Conservation (phyloP, 2,113 vertebrate genomes). For the Callaeas wilsoni region DNA sequence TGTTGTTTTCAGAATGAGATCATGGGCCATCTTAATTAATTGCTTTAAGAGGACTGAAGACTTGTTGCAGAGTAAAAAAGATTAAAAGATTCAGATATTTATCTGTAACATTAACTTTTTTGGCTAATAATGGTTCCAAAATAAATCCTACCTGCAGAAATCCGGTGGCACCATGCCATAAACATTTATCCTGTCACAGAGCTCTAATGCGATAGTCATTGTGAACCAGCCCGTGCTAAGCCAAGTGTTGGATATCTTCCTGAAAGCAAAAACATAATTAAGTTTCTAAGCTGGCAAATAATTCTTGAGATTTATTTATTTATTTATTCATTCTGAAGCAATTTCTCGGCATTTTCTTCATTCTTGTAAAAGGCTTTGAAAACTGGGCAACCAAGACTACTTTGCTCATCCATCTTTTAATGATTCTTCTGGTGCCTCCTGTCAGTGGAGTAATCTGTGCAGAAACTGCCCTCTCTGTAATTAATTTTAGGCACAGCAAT, state of each 20-base stretch:
- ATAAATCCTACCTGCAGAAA: constrained; percentile 91
- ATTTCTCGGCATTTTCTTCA: neutral
- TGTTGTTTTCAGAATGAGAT: constrained; percentile 63
- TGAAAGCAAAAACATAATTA: constrained; percentile 74
- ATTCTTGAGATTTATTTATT: neutral
- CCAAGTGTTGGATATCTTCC: constrained; percentile 98
- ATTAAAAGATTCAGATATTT: constrained; percentile 41
- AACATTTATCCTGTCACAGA: constrained; percentile 93
- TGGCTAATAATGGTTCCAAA: constrained; percentile 27
- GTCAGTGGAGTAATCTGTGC: neutral
- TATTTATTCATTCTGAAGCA: neutral
- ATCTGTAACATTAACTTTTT: neutral
- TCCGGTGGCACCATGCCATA: constrained; percentile 98
- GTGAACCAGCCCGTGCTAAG: constrained; percentile 99
- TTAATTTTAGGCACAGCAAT: neutral
- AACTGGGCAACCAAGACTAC: neutral
- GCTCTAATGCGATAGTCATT: constrained; percentile 96
- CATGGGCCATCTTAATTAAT: constrained; percentile 59
- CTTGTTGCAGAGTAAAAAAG: neutral
- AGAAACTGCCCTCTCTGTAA: neutral
- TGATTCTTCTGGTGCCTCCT: neutral
- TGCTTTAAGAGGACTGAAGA: constrained; percentile 45
- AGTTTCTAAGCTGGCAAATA: constrained; percentile 47
- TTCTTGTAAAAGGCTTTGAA: constrained; percentile 14
- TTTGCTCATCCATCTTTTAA: neutral